These are phyloP conservation scores for Dysidea cf. avara DNA, from an alignment of 37 sponge, comb jelly and placozoan genomes.

Conservation along the genomic window DNA sequence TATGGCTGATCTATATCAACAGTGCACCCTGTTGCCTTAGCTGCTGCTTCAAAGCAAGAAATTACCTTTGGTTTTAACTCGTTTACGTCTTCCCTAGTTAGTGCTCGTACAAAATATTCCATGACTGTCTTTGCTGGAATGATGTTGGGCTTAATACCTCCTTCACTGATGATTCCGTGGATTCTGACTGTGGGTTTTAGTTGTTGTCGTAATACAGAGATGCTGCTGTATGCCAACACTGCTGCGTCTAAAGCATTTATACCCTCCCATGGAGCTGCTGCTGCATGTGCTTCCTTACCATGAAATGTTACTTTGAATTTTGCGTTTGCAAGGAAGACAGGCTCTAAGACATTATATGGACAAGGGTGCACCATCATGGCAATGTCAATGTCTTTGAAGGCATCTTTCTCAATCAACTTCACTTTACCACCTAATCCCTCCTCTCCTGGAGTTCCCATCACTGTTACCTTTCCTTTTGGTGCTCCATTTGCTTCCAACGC, in stretches of 20 bases:
- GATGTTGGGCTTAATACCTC: constrained; percentile 85
- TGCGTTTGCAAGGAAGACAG: constrained; percentile 40
- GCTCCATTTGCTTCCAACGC: too few species aligned
- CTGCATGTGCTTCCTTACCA: constrained; percentile 81
- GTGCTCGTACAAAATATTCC: constrained; percentile 61
- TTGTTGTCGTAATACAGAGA: constrained; percentile 77
- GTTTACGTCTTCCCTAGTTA: constrained; percentile 50
- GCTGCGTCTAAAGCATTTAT: constrained; percentile 94
- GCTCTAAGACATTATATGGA: background rate
- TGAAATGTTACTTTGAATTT: constrained; percentile 22
- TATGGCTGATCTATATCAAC: constrained; percentile 26
- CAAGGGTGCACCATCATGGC: constrained; percentile 94
- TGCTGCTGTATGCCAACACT: constrained; percentile 78
- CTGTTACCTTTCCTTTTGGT: constrained; percentile 57
- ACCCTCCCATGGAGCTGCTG: constrained; percentile 78
- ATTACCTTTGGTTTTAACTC: constrained; percentile 35
- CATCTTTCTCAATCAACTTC: too few species aligned
- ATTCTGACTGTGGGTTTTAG: constrained; percentile 92
- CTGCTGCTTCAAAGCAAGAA: constrained; percentile 54
- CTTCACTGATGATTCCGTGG: constrained; percentile 80
- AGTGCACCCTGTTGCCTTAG: too few species aligned
- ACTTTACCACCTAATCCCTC: constrained; percentile 85
- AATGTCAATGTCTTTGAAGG: constrained; percentile 81
- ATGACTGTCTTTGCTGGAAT: constrained; percentile 64
- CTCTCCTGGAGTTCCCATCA: constrained; percentile 92